Base-by-base conservation (phyloP, 1,140 invertebrate species). In the Platyura marginata region DNA sequence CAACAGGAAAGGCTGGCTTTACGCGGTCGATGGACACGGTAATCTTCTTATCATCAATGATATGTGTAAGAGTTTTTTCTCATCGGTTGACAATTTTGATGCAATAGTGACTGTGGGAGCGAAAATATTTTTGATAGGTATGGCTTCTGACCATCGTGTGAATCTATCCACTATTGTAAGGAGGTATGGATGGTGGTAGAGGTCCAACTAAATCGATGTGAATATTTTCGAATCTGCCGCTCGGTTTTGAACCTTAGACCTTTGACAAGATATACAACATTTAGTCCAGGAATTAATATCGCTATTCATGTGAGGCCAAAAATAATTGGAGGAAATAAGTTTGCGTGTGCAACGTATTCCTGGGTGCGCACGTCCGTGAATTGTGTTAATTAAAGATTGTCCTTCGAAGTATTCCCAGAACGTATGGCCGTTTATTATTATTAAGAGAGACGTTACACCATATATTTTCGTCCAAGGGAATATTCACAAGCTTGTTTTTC, bases 111-210 rank as follows among this genome's bases (percentile, higher is more conserved):
- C 46, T 6, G 52, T 53, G 21, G 54, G 48, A 15, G 56, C 52
- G 18, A 49, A 40, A 3, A 54, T 54, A 42, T 63, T 51, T 34
- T 33, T 11, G 2, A 62, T 39, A 2, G 62, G 57, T 22, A 57
- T 43, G 3, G 49, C 56, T 52, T 66, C 58, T 0, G 53, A 56
- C 57, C 61, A 70, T 11, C 58, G 40, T 8, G 60, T 57, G 29
- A 51, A 55, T 1, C 54, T 29, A 36, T 61, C 61, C 0, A 64
- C 49, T 11, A 46, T 47, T 2, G 54, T 54, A 2, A 57, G 22
- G 16, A 43, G 51, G 38, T 54, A 55, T 13, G 9, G 43, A 33
- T 2, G 21, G 13, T n/a, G 49, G 51, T 37, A 56, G 43, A 1
- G 50, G 34, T 10, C 34, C 46, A 6, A 62, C 47, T 2, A 64